phyloP scores from a whole-genome alignment of 2,113 vertebrate species.

The Oncorhynchus gorbuscha region DNA sequence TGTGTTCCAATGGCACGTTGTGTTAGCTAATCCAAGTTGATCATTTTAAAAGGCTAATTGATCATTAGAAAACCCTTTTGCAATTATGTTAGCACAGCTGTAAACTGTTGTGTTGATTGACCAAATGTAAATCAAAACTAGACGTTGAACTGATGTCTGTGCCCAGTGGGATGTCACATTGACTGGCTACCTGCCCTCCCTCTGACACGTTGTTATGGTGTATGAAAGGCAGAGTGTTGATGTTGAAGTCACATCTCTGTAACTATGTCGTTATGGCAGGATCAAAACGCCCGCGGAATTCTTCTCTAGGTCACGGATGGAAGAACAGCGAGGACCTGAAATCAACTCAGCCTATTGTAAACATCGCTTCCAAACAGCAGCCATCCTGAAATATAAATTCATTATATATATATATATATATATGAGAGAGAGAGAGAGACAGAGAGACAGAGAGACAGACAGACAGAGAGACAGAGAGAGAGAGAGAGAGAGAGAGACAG shows the following conservation, averaged over 20 bases:
- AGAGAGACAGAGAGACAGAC: not conserved
- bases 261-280: not conserved
- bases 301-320: not conserved
- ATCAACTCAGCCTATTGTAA: not conserved
- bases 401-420: constrained; percentile 38
- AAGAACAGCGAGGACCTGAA: not conserved
- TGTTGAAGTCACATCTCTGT: not conserved
- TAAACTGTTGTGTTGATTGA: too few relatives aligned
- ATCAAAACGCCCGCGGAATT: not conserved
- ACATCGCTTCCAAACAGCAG: not conserved
- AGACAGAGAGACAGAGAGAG: too few relatives aligned
- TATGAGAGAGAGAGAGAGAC: not conserved
- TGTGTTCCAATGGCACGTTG: too few relatives aligned
- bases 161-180: too few relatives aligned
- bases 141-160: too few relatives aligned
- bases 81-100: too few relatives aligned
- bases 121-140: too few relatives aligned
- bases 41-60: too few relatives aligned
- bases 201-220: not conserved
- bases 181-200: too few relatives aligned
- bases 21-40: too few relatives aligned
- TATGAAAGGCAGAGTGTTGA: not conserved
- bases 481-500: not conserved
- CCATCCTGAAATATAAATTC: constrained; percentile 27
- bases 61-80: too few relatives aligned